These are phyloP conservation scores for Nudaria mundana DNA, from an alignment of 2,888 invertebrate genomes.

Conservation along the genomic window DNA sequence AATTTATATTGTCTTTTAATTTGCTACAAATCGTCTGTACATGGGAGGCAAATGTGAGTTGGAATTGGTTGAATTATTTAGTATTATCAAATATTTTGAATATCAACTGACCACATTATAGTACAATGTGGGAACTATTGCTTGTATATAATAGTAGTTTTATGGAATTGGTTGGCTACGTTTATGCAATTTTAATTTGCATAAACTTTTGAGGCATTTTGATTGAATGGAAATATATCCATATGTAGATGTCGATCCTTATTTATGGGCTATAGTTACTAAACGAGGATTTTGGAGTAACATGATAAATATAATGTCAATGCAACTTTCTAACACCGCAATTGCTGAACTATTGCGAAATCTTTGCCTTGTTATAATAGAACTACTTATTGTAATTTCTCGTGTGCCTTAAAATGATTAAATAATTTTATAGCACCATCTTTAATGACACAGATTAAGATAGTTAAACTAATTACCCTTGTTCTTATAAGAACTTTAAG, in stretches of 20 bases:
- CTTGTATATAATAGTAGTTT: neutral
- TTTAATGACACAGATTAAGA: too few relatives aligned
- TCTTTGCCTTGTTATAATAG: too few relatives aligned
- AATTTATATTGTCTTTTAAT: conserved; percentile 68
- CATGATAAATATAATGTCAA: too few relatives aligned
- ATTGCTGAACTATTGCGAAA: too few relatives aligned
- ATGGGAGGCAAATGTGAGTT: conserved; percentile 33
- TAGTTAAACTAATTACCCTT: too few relatives aligned
- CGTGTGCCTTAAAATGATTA: too few relatives aligned
- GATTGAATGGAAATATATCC: neutral
- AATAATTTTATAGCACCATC: too few relatives aligned
- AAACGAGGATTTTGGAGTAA: too few relatives aligned
- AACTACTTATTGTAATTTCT: too few relatives aligned
- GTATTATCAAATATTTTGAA: conserved; percentile 23
- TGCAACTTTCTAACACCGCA: too few relatives aligned
- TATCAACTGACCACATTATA: conserved; percentile 17
- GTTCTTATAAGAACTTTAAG: too few relatives aligned
- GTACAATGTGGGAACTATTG: neutral
- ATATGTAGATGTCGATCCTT: neutral
- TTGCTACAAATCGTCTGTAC: conserved; percentile 48
- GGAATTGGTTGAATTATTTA: conserved; percentile 20
- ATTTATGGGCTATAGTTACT: too few relatives aligned
- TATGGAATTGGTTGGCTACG: neutral
- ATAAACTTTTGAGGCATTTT: neutral
- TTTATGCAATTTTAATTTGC: neutral